Conservation (phyloP, 1,140 invertebrate genomes). For the Elymnias hypermnestra region DNA sequence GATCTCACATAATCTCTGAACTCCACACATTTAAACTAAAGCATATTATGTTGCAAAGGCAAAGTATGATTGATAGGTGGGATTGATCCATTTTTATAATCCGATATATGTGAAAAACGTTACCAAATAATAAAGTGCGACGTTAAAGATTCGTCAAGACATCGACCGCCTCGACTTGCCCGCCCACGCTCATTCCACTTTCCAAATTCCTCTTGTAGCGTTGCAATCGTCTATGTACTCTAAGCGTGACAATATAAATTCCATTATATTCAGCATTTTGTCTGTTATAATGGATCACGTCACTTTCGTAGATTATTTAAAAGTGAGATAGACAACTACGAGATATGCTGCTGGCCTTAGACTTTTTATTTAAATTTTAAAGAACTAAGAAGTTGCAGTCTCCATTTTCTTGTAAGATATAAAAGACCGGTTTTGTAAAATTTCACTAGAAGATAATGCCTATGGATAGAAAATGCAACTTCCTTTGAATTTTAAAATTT, state of each 20-base stretch:
- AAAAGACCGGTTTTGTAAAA: neutral
- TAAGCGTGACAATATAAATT: conserved; percentile 6
- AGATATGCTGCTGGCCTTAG: neutral
- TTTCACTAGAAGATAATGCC: conserved; percentile 1
- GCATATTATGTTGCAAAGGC: no score
- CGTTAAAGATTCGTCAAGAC: conserved; percentile 64
- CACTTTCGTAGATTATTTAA: neutral
- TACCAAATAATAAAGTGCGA: conserved; percentile 61
- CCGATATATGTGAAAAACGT: conserved; percentile 45
- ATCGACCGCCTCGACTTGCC: conserved; percentile 52
- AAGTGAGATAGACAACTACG: neutral
- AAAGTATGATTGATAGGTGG: conserved; percentile 21
- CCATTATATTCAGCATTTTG: no score
- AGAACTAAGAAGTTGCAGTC: neutral
- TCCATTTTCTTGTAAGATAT: neutral
- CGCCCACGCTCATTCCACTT: conserved; percentile 67
- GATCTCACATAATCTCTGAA: no score
- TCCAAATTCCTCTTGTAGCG: conserved; percentile 68
- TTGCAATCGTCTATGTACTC: conserved; percentile 48
- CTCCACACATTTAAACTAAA: conserved; percentile 1
- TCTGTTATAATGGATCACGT: neutral
- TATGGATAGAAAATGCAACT: conserved; percentile 7
- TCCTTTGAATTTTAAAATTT: conserved; percentile 14
- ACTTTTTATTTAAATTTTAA: conserved; percentile 1
- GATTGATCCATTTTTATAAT: conserved; percentile 31